phyloP scores from a whole-genome alignment of 2,113 vertebrate species.

The Protobothrops flavoviridis region DNA sequence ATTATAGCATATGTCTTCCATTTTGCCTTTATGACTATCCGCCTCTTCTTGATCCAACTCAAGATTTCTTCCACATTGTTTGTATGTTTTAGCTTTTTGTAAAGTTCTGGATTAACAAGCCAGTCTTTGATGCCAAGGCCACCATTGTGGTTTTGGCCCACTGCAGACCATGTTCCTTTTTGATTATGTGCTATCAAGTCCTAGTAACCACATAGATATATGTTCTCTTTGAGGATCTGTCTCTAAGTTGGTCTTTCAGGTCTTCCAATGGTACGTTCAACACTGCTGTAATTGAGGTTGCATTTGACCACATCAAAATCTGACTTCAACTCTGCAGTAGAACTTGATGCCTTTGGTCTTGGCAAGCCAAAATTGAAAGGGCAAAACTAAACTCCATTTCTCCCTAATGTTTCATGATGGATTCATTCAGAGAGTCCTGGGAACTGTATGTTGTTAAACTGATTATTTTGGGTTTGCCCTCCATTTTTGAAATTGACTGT shows the following conservation, averaged over 20 bases:
- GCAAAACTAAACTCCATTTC: neutral
- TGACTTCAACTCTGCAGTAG: neutral
- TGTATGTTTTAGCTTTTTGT: neutral
- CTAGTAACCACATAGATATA: too few relatives aligned
- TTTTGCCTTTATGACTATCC: neutral
- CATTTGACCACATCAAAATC: neutral
- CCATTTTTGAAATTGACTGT: neutral
- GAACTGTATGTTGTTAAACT: neutral
- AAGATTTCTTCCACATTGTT: neutral
- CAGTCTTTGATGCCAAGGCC: neutral
- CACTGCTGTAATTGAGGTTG: neutral
- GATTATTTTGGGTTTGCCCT: too few relatives aligned
- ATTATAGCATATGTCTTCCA: neutral
- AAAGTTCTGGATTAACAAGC: too few relatives aligned
- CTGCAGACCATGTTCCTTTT: too few relatives aligned
- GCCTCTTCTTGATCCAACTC: neutral
- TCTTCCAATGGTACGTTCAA: too few relatives aligned
- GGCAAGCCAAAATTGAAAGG: neutral
- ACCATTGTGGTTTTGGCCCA: neutral
- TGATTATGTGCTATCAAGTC: too few relatives aligned
- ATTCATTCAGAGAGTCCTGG: neutral
- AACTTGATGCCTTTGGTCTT: neutral
- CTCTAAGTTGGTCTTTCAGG: too few relatives aligned
- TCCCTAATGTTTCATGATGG: neutral
- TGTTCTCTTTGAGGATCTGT: too few relatives aligned